Percentiles rank a stretch among this genome's conserved stretches.
Conservation (phyloP, 2,797 vertebrate species). For the Artibeus lituratus region DNA sequence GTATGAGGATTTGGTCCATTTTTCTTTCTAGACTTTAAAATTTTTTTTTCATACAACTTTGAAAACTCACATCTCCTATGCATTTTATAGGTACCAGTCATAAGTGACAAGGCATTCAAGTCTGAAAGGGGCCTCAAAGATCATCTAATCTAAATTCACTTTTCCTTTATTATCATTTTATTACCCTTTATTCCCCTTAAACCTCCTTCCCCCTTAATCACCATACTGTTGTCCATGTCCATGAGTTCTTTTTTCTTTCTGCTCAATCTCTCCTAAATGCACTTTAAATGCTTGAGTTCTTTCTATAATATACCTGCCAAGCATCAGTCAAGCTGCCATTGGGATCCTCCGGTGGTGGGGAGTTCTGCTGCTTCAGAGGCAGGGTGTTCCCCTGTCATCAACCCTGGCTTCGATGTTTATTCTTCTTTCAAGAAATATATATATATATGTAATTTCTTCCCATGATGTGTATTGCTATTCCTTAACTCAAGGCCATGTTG, state of each 20-base stretch:
- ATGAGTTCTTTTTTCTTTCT: too few relatives aligned
- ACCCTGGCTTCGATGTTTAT: background rate
- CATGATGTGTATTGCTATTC: background rate
- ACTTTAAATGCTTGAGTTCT: background rate
- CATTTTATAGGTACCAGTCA: accelerated
- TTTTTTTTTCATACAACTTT: background rate
- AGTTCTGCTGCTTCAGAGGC: background rate
- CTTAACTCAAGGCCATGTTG: background rate
- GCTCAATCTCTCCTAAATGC: too few relatives aligned
- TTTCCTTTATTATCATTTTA: too few relatives aligned
- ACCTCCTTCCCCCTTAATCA: too few relatives aligned
- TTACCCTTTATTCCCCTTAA: too few relatives aligned
- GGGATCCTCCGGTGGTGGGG: background rate
- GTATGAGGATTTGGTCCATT: slow-evolving; percentile 40
- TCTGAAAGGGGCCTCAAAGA: background rate
- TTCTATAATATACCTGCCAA: background rate
- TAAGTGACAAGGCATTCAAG: background rate
- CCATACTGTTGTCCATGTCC: too few relatives aligned
- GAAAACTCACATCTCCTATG: accelerated
- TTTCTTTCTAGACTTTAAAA: background rate
- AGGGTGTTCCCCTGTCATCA: background rate
- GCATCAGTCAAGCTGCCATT: background rate
- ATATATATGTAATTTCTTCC: background rate
- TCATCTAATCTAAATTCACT: background rate
- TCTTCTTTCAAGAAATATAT: background rate